Percentiles rank a stretch among this genome's conserved stretches.
phyloP scores from a whole-genome alignment of 2,797 vertebrate species.

The Phalloptychus januarius region DNA sequence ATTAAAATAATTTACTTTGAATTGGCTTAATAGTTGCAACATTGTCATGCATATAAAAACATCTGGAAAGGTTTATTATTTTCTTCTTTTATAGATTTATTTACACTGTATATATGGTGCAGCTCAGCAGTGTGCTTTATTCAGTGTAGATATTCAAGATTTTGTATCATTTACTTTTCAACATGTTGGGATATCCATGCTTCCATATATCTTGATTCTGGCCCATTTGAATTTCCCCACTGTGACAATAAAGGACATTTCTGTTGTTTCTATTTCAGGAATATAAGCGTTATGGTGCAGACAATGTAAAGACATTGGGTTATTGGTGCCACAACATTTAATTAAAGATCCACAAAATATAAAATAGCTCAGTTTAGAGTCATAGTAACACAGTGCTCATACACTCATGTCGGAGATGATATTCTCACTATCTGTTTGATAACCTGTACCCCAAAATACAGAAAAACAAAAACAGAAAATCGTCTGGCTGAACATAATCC shows the following conservation, averaged over 20 bases:
- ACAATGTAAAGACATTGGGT: too few species aligned
- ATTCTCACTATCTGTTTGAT: too few species aligned
- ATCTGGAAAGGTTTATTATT: neutral
- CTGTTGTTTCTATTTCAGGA: neutral
- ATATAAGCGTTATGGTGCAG: too few species aligned
- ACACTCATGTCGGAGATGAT: too few species aligned
- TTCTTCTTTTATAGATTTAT: neutral
- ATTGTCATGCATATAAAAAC: neutral
- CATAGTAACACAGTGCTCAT: too few species aligned
- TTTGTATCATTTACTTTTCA: neutral
- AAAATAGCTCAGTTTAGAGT: too few species aligned
- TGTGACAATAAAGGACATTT: neutral
- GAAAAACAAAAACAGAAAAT: too few species aligned
- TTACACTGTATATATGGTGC: neutral
- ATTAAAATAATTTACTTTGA: conserved; percentile 1
- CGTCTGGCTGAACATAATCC: too few species aligned
- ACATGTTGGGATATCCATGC: neutral
- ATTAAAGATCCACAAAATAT: too few species aligned
- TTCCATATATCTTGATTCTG: neutral
- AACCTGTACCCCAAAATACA: too few species aligned
- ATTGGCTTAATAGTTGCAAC: neutral
- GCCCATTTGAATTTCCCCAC: neutral
- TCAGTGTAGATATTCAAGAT: neutral
- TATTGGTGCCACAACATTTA: too few species aligned
- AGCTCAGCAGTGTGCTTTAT: too few species aligned